Conservation (phyloP, 1,140 invertebrate genomes). For the Hirudo medicinalis region DNA sequence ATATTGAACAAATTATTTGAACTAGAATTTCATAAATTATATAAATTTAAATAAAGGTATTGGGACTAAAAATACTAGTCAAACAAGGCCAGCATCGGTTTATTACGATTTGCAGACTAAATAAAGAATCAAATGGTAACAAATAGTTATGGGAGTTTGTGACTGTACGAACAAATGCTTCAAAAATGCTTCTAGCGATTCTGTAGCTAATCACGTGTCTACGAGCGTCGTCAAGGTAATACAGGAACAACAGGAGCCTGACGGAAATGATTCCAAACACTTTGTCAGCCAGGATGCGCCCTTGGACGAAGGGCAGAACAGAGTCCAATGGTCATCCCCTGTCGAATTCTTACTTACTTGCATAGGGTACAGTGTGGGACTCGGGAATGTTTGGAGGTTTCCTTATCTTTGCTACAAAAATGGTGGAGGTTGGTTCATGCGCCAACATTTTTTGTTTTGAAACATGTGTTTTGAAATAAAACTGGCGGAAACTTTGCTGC, state of each 20-base stretch:
- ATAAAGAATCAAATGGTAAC: too few relatives aligned
- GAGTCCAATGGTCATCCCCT: slow-evolving; percentile 36
- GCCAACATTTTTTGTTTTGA: too few relatives aligned
- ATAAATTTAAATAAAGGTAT: too few relatives aligned
- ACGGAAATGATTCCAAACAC: not conserved
- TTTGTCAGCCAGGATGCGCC: not conserved
- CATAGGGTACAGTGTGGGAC: slow-evolving; percentile 37
- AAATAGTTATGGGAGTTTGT: slow-evolving; percentile 8
- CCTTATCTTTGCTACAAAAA: slow-evolving; percentile 43
- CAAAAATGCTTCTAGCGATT: not conserved
- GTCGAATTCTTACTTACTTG: slow-evolving; percentile 39
- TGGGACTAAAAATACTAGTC: too few relatives aligned
- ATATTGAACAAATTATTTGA: too few relatives aligned
- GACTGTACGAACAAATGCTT: not conserved
- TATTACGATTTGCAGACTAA: too few relatives aligned
- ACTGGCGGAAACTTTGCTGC: too few relatives aligned
- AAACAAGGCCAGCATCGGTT: too few relatives aligned
- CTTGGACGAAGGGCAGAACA: slow-evolving; percentile 22
- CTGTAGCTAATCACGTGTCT: not conserved
- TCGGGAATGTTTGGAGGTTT: slow-evolving; percentile 44
- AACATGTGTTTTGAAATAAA: too few relatives aligned
- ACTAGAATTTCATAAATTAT: too few relatives aligned
- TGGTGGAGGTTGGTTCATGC: slow-evolving; percentile 34
- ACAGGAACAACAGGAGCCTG: not conserved
- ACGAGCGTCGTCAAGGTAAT: not conserved